Base-by-base conservation (phyloP, 2,113 vertebrate genomes). In the Clupea harengus region DNA sequence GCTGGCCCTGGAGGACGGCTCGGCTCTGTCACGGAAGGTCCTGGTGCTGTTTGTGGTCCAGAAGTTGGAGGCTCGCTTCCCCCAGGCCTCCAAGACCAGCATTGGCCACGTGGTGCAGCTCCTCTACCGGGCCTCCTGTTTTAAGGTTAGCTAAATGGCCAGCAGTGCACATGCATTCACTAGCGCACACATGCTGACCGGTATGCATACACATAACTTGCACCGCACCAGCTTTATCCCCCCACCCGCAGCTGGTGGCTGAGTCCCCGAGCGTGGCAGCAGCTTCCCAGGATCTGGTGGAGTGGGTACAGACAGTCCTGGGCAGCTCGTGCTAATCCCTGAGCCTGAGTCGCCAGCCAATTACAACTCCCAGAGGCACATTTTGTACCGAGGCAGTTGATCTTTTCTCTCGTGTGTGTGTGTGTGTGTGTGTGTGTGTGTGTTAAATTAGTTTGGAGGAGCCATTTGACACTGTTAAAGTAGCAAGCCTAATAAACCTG, bases 81-180 rank as follows among this genome's bases (percentile, higher is more conserved):
- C 98, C 89, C 98, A 99, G 94, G 98, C 98, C 81, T 99, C 98
- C 78, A 99, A 99, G 95, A 99, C 98, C 67, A 99, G 98, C 95
- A 99, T 99, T 89, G 98, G 98, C 83, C 98, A 99, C 2, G 97
- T 99, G 90, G 98, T 99, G 91, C 98, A 99, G 94, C 96, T 99
- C 90, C 96, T 99, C 88, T 99, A 99, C 95, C 95, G 98, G 90
- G 98, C 98, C 83, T 99, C 98, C 32, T 99, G 98, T 95, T 99
- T 99, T 93, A 99, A 99, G 97, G 98, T 97, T 60, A 6, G 82
- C 46, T 60, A 4, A 60, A n/a, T 28, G n/a, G n/a, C 7, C 64
- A 1, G 39, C 39, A 39, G 39, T 39, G 39, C 13, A 57, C 18
- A 57, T 17, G 52, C 52, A 2, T 20, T 4, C 17, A 20, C 52